A percentile compares a stretch with the other conserved stretches of the same genome.
phyloP scores from a whole-genome alignment of 2,888 invertebrate species.

The Salpingus planirostris region DNA sequence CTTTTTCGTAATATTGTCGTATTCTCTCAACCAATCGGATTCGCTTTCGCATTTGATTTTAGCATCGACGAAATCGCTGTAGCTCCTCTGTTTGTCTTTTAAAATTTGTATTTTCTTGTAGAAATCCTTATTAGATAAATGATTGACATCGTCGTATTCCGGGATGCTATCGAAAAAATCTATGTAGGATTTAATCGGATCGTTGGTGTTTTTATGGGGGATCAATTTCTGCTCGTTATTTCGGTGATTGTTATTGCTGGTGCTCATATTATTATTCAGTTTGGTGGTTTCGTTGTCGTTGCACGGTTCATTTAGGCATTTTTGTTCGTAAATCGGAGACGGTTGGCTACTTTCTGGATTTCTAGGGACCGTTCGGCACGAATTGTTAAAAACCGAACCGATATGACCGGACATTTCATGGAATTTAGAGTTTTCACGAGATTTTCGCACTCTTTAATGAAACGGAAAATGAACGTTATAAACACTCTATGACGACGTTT shows the following conservation, averaged over 20 bases:
- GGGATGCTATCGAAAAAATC: slow-evolving; percentile 73
- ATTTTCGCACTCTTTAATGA: too few relatives aligned
- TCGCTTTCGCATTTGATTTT: slow-evolving; percentile 28
- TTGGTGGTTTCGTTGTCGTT: slow-evolving; percentile 33
- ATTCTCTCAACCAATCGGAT: slow-evolving; percentile 29
- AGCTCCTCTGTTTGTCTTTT: slow-evolving; percentile 52
- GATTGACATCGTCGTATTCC: slow-evolving; percentile 68
- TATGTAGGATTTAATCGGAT: slow-evolving; percentile 52
- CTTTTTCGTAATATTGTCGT: slow-evolving; percentile 24
- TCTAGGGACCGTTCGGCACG: slow-evolving; percentile 62
- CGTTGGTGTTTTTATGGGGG: slow-evolving; percentile 28
- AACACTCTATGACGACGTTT: too few relatives aligned
- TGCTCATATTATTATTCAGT: slow-evolving; percentile 12
- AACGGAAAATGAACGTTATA: too few relatives aligned
- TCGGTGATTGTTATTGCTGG: background rate
- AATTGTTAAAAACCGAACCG: slow-evolving; percentile 59
- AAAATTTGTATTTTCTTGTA: slow-evolving; percentile 60
- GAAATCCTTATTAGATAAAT: slow-evolving; percentile 66
- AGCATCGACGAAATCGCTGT: slow-evolving; percentile 32
- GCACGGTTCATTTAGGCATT: slow-evolving; percentile 34
- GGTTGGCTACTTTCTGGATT: slow-evolving; percentile 66
- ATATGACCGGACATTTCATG: slow-evolving; percentile 35
- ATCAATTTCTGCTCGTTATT: too few relatives aligned
- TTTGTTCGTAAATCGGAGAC: slow-evolving; percentile 59
- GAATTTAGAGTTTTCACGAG: too few relatives aligned